Evolutionary conservation across 1,140 invertebrate genomes (phyloP).

Genomic region (Pteromalus puparum): DNA sequence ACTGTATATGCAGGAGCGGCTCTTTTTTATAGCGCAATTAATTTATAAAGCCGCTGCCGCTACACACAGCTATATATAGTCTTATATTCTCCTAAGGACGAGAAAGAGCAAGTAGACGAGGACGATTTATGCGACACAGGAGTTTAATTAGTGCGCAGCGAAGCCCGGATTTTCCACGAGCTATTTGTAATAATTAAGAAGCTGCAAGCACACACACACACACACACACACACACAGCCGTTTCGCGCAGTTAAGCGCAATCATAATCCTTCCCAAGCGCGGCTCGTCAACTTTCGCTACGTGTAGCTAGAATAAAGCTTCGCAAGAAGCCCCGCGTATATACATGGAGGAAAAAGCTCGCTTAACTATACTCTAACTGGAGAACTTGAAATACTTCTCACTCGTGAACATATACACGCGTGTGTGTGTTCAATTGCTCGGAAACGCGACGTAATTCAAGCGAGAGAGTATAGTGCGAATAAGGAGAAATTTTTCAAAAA

Average conservation of each 20-base stretch:
- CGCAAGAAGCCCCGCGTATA: no score
- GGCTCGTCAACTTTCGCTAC: background rate
- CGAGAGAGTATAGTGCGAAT: no score
- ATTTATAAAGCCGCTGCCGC: no score
- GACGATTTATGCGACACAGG: background rate
- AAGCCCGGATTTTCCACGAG: slow-evolving; percentile 11
- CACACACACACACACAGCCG: background rate
- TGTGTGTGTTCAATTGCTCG: background rate
- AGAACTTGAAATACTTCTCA: background rate
- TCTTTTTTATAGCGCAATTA: no score
- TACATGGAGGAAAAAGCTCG: background rate
- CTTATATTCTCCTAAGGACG: no score
- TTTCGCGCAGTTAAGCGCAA: background rate
- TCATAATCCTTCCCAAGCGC: background rate
- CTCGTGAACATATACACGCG: no score
- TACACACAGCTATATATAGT: no score
- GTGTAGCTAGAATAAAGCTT: no score
- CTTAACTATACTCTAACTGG: background rate
- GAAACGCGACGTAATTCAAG: no score
- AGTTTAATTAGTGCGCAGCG: slow-evolving; percentile 16
- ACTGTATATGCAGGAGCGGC: no score
- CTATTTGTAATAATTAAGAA: slow-evolving; percentile 34
- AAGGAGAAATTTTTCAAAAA: no score
- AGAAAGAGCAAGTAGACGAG: background rate
- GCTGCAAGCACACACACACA: background rate